A percentile compares a stretch with the other conserved stretches of the same genome.
These are phyloP conservation scores for Dyspetes luteomarginatus DNA, from an alignment of 2,888 invertebrate species.

Conservation along the genomic window DNA sequence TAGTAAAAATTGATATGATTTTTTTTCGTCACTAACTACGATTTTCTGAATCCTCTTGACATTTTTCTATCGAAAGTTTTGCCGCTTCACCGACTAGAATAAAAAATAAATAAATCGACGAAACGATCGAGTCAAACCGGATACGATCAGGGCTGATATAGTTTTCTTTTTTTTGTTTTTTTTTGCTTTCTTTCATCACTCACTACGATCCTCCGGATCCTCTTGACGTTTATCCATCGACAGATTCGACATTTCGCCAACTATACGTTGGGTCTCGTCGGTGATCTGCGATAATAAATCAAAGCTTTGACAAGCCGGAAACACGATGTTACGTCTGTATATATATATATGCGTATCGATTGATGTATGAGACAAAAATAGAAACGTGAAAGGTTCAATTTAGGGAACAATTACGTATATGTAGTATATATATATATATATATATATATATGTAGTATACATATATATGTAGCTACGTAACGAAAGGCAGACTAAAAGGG, in stretches of 20 bases:
- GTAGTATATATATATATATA: no score
- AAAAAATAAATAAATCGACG: constrained; percentile 27
- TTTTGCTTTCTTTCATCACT: constrained; percentile 37
- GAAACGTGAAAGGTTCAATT: constrained; percentile 18
- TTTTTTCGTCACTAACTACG: constrained; percentile 23
- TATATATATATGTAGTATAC: background rate
- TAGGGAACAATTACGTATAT: constrained; percentile 6
- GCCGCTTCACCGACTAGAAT: background rate
- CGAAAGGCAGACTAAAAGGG: background rate
- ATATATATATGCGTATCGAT: background rate
- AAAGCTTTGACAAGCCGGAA: constrained; percentile 42
- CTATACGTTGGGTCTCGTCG: background rate
- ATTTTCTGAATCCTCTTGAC: constrained; percentile 28
- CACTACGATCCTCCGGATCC: constrained; percentile 7
- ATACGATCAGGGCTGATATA: background rate
- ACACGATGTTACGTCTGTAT: constrained; percentile 9
- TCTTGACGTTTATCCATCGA: constrained; percentile 48
- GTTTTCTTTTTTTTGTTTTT: background rate
- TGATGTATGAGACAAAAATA: background rate
- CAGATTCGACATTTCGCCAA: constrained; percentile 32
- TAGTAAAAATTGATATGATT: background rate
- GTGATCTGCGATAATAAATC: constrained; percentile 51
- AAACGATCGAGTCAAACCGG: background rate
- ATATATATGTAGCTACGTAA: no score
- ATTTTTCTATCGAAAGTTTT: constrained; percentile 32